Evolutionary conservation across 1,140 invertebrate genomes (phyloP).

Genomic region (Cyphomyrmex costatus): DNA sequence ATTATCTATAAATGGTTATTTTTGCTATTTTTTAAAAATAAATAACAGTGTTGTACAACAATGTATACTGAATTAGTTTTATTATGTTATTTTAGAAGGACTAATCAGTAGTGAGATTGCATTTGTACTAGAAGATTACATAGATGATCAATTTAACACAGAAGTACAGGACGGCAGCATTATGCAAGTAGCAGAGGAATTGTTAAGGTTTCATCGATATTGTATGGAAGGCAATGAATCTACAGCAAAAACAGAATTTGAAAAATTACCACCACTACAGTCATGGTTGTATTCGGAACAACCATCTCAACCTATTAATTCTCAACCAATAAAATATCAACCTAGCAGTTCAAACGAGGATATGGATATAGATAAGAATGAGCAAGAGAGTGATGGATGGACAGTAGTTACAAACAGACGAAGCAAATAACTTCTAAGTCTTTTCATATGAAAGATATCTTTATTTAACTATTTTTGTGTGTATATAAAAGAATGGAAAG

Average conservation of each 20-base stretch:
- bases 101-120: conserved; percentile 75
- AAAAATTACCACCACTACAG: conserved; percentile 79
- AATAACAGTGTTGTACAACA: not conserved
- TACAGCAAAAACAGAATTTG: conserved; percentile 71
- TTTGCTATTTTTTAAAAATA: conserved; percentile 12
- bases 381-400: conserved; percentile 74
- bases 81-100: conserved; percentile 71
- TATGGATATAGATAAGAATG: conserved; percentile 47
- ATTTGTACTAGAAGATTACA: conserved; percentile 79
- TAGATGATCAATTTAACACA: conserved; percentile 79
- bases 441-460: conserved; percentile 52
- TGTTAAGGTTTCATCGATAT: conserved; percentile 79
- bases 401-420: conserved; percentile 72
- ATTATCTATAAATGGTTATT: conserved; percentile 79
- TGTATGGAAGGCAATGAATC: conserved; percentile 67
- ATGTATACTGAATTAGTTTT: not conserved
- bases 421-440: conserved; percentile 71
- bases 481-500: conserved; percentile 61
- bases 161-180: conserved; percentile 81
- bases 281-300: conserved; percentile 75
- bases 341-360: conserved; percentile 50
- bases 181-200: conserved; percentile 79
- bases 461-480: conserved; percentile 53
- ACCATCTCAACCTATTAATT: not conserved
- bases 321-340: not conserved